A percentile compares a stretch with the other conserved stretches of the same genome.
These are phyloP conservation scores for Cataglyphis rosenhaueri DNA, from an alignment of 2,888 invertebrate species.

Conservation along the genomic window DNA sequence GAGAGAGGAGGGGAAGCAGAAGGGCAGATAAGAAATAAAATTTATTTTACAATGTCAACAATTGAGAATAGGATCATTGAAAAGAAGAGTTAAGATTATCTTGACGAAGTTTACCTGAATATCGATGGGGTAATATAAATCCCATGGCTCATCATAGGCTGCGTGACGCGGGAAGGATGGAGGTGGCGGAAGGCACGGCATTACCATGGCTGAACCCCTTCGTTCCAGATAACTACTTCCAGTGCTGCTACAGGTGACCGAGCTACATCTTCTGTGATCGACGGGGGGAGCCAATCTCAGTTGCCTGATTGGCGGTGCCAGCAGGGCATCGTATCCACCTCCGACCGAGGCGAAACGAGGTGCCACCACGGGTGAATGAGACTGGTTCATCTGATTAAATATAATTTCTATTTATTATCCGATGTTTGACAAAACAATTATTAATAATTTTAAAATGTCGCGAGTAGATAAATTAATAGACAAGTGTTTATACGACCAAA, in stretches of 20 bases:
- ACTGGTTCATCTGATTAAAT: conserved; percentile 73
- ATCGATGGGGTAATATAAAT: conserved; percentile 88
- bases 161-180: conserved; percentile 84
- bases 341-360: conserved; percentile 88
- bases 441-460: background rate
- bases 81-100: background rate
- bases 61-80: background rate
- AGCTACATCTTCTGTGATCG: conserved; percentile 89
- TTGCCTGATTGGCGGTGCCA: conserved; percentile 89
- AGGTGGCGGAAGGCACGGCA: conserved; percentile 89
- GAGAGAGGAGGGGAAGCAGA: background rate
- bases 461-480: too few relatives aligned
- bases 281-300: conserved; percentile 82
- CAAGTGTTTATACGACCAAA: too few relatives aligned
- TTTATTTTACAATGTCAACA: background rate
- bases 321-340: conserved; percentile 90
- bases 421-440: conserved; percentile 10
- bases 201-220: conserved; percentile 92
- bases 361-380: conserved; percentile 73
- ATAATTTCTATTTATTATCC: conserved; percentile 31
- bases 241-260: conserved; percentile 94
- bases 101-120: conserved; percentile 85
- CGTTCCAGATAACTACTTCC: conserved; percentile 94
- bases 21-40: background rate
- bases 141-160: conserved; percentile 86